phyloP scores from a whole-genome alignment of 2,888 invertebrate species.

The Micoletzkya japonica region DNA sequence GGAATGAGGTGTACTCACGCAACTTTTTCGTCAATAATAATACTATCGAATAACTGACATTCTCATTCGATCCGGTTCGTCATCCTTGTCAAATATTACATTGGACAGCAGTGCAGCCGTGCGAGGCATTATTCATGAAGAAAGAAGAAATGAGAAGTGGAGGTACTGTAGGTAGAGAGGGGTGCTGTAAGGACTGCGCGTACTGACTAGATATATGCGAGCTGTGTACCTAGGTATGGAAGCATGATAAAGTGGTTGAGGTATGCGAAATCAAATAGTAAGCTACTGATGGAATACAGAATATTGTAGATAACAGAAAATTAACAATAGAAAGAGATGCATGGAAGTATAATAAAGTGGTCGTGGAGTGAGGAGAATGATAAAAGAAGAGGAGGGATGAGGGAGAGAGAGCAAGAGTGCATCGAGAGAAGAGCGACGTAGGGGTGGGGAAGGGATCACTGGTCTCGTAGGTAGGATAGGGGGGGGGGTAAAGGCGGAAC shows the following conservation, averaged over 20 bases:
- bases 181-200: no score
- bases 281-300: not conserved
- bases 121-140: constrained; percentile 1
- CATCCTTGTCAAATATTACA: constrained; percentile 18
- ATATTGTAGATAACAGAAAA: not conserved
- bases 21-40: no score
- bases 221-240: not conserved
- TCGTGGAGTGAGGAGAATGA: not conserved
- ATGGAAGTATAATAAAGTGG: no score
- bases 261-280: not conserved
- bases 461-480: no score
- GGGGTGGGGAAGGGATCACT: not conserved
- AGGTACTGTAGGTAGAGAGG: no score
- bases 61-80: not conserved
- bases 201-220: no score
- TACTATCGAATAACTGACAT: no score
- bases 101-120: constrained; percentile 2
- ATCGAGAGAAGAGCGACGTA: not conserved
- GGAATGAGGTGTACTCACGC: no score
- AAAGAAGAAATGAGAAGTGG: not conserved
- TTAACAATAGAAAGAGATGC: not conserved
- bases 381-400: not conserved
- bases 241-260: not conserved
- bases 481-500: constrained; percentile 5
- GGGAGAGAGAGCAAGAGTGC: constrained; percentile 2